Conservation (phyloP, 2,113 vertebrate genomes). For the Ctenomys sociabilis region DNA sequence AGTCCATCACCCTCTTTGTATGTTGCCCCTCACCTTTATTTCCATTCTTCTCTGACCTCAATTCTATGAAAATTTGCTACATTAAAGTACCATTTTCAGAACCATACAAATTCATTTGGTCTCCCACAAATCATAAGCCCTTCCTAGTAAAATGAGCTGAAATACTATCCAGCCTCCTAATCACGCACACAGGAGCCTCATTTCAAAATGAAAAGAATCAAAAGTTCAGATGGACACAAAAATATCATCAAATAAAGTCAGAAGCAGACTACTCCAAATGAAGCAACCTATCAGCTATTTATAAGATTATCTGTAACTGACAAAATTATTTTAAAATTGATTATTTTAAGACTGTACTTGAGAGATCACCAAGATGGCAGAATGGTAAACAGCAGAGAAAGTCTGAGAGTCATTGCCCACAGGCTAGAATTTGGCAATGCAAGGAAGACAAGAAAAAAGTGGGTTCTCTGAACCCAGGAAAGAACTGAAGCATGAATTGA, state of each 20-base stretch:
- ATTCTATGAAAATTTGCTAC: slow-evolving; percentile 18
- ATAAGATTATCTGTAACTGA: background rate
- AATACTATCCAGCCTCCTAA: background rate
- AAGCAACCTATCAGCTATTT: slow-evolving; percentile 42
- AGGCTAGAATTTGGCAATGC: too few species aligned
- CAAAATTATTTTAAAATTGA: slow-evolving; percentile 23
- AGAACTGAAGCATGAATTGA: too few species aligned
- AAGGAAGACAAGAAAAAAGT: too few species aligned
- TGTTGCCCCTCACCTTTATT: background rate
- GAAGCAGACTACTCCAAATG: background rate
- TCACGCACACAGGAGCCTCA: background rate
- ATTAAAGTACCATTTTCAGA: slow-evolving; percentile 14
- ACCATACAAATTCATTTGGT: background rate
- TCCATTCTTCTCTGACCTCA: slow-evolving; percentile 10
- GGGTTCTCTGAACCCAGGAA: too few species aligned
- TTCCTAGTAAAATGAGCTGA: background rate
- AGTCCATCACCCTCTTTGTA: background rate
- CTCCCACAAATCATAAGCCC: background rate
- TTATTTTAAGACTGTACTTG: background rate
- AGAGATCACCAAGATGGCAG: background rate
- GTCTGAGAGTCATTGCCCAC: too few species aligned
- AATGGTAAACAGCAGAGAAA: too few species aligned
- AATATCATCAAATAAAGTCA: background rate
- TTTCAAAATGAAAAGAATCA: background rate
- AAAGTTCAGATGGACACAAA: background rate